Evolutionary conservation across 2,797 vertebrate species (phyloP), one percentile per base, ranked within the genome.

Genomic region (Huso huso): DNA sequence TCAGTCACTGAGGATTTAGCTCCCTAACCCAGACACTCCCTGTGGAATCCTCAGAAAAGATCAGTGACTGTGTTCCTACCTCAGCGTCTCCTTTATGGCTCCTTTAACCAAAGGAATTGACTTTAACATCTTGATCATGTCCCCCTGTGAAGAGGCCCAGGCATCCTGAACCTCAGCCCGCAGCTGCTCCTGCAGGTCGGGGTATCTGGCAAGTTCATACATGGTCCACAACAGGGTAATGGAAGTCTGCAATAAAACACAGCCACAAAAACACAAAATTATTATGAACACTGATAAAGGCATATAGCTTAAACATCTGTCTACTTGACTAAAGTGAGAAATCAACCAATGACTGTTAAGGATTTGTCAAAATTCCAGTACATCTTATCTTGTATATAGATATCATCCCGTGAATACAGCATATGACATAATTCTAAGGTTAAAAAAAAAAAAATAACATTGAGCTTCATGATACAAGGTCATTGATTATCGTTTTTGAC

Each of bases 151-250:
- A 61, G 87, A 76, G 1, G 60, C 55, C 63, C 89, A 90, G 70
- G 96, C 95, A 0, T 85, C 80, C 58, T 78, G 71, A 51, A 98
- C 84, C 79, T 99, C 95, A 0, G 78, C 79, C 73, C 95, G 86
- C 68, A 99, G 85, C 78, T 89, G 89, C 67, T 95, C 92, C 80
- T 98, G 96, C 5, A 95, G 77, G 65, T 64, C 80, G 0, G 93
- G 92, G 53, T 88, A 79, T n/a, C 87, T 86, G 0, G 92, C 93
- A 75, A 99, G 81, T 84, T 99, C 95, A 0, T 95, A 95, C 77
- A 98, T 71, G 0, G 92, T 93, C 96, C 96, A 99, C 65, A 91
- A 87, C 71, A 99, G 85, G 0, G 94, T 97, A 75, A 95, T 89
- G 55, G 96, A 95, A 0, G 90, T 92, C 90, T 92, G 70, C 64